Evolutionary conservation across 2,113 vertebrate species (phyloP), one percentile per base, ranked within the genome.

Genomic region (Numida meleagris): DNA sequence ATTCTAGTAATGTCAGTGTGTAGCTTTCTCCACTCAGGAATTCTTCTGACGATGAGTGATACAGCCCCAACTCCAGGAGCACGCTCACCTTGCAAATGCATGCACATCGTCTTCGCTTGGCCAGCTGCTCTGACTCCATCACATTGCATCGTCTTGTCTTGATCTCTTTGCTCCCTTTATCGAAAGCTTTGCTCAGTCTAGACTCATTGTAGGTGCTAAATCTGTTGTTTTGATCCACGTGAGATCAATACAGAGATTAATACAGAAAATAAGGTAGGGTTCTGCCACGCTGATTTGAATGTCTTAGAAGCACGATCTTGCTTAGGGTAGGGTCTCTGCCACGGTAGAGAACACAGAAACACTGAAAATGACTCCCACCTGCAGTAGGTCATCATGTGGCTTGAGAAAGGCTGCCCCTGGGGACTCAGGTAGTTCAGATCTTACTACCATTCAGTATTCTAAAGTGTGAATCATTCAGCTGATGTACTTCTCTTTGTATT

Each of bases 101-200:
- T 3, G 29, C 20, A 6, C 0, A 0, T 59, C 0, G 0, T 24
- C n/a, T 83, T 34, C 3, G 0, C 33, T 43, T 57, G 67, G 33
- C 55, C 42, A 63, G 1, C 36, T 51, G 16, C 8, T 42, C n/a
- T 82, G 40, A 7, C 18, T 82, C 40, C 31, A 53, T 77, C 1
- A 0, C 5, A 2, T 10, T 2, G 3, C 5, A 6, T 29, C 74
- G 10, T 16, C 62, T 42, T 42, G 18, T 15, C 13, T 34, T 13
- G 36, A 70, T 50, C 31, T 20, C 40, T 45, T 72, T 1, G 3
- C 20, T 73, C 12, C 24, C 17, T 8, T 43, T 42, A 13, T 57
- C 17, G 8, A 74, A 45, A 14, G 40, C 43, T 34, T 27, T 50
- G 23, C 12, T 11, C 46, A 43, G 13, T 57, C 4, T 7, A 36